phyloP scores from a whole-genome alignment of 2,797 vertebrate genomes.

The Chaetodon trifasciatus region DNA sequence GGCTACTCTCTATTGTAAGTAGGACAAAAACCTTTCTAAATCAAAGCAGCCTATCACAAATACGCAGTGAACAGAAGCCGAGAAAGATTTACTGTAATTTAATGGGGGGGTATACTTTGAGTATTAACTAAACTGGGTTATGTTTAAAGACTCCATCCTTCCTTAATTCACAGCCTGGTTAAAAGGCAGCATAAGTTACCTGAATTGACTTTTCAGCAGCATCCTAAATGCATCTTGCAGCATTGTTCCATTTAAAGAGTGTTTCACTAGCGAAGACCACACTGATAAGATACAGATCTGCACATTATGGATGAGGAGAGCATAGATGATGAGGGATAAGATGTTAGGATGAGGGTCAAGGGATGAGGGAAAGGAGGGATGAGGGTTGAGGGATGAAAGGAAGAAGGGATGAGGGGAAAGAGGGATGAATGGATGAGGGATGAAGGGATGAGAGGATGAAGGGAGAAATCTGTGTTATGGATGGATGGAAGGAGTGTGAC shows the following conservation, averaged over 20 bases:
- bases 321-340: too few relatives aligned
- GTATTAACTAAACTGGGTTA: constrained; percentile 45
- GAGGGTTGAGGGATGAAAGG: too few relatives aligned
- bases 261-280: too few relatives aligned
- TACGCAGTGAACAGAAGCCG: not conserved
- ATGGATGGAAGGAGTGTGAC: too few relatives aligned
- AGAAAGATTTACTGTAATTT: not conserved
- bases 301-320: too few relatives aligned
- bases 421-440: too few relatives aligned
- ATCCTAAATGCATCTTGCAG: constrained; percentile 30
- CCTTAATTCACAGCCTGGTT: constrained; percentile 40
- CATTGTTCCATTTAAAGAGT: constrained; percentile 35
- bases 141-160: constrained; percentile 33
- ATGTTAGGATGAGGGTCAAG: too few relatives aligned
- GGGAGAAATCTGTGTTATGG: too few relatives aligned
- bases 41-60: not conserved
- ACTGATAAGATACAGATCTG: too few relatives aligned
- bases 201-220: constrained; percentile 31
- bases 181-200: constrained; percentile 41
- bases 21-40: not conserved
- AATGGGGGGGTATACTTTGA: constrained; percentile 1
- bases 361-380: too few relatives aligned
- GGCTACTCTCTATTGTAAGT: not conserved
- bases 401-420: too few relatives aligned
- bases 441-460: too few relatives aligned